phyloP scores from a whole-genome alignment of 2,113 vertebrate species.

The Tamias sibiricus region DNA sequence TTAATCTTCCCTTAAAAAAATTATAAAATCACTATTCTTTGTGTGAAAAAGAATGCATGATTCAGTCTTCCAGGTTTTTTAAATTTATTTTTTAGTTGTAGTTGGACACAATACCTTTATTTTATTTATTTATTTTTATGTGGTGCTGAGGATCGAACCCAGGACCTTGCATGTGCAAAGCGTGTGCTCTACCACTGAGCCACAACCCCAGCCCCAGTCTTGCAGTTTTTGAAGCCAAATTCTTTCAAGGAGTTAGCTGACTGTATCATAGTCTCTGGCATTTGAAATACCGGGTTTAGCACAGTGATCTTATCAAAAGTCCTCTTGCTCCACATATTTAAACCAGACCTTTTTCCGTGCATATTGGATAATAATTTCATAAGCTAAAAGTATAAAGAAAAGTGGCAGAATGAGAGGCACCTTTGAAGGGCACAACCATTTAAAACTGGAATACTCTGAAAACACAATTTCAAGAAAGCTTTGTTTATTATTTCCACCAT shows the following conservation, averaged over 20 bases:
- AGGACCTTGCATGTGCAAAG: too few relatives aligned
- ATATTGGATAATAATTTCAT: neutral
- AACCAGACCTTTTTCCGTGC: neutral
- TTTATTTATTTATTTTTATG: too few relatives aligned
- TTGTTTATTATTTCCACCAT: neutral
- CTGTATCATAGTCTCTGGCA: neutral
- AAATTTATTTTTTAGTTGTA: too few relatives aligned
- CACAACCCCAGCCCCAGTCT: too few relatives aligned
- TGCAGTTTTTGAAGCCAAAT: neutral
- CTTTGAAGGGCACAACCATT: neutral
- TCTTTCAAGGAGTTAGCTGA: neutral
- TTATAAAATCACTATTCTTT: neutral
- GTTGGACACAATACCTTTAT: too few relatives aligned
- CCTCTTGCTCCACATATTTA: neutral
- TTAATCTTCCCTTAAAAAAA: constrained; percentile 35
- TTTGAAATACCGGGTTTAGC: neutral
- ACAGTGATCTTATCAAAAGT: constrained; percentile 1
- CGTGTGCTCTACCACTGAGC: too few relatives aligned
- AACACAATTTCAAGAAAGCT: constrained; percentile 11
- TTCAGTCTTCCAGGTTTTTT: neutral
- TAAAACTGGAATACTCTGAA: neutral
- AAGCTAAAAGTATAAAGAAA: constrained; percentile 1
- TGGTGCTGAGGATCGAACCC: too few relatives aligned
- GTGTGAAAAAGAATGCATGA: neutral
- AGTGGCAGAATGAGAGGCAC: neutral